Evolutionary conservation across 2,797 vertebrate species (phyloP).

Genomic region (Propithecus perrieri): DNA sequence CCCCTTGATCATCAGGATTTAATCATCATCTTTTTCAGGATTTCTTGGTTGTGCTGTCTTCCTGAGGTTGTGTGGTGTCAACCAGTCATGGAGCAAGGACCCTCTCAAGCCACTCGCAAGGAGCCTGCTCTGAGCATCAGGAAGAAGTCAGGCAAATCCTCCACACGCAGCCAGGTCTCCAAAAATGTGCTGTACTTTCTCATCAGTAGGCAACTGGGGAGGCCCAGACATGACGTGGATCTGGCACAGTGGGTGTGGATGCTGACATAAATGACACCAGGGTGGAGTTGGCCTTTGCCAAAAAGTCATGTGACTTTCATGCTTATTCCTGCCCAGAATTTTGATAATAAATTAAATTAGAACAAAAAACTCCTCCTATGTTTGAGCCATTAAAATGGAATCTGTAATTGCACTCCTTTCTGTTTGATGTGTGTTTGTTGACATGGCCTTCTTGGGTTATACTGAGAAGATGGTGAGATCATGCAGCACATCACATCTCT

Average conservation of each 20-base stretch:
- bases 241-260: slow-evolving; percentile 15
- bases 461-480: no score
- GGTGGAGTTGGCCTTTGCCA: not conserved
- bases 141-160: not conserved
- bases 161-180: not conserved
- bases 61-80: not conserved
- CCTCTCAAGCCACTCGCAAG: not conserved
- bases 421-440: not conserved
- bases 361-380: not conserved
- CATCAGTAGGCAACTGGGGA: not conserved
- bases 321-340: not conserved
- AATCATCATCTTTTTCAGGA: not conserved
- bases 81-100: not conserved
- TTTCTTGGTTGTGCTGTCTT: not conserved
- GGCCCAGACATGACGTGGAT: not conserved
- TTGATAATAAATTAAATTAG: not conserved
- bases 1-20: not conserved
- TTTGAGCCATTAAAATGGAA: not conserved
- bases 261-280: not conserved
- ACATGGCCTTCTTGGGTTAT: not conserved
- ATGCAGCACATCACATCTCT: no score
- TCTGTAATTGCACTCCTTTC: not conserved
- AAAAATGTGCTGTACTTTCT: not conserved
- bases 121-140: rapidly evolving
- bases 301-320: not conserved